Evolutionary conservation across 2,797 vertebrate genomes (phyloP), one percentile per base, ranked within the genome.

Genomic region (Pteropus rufus): DNA sequence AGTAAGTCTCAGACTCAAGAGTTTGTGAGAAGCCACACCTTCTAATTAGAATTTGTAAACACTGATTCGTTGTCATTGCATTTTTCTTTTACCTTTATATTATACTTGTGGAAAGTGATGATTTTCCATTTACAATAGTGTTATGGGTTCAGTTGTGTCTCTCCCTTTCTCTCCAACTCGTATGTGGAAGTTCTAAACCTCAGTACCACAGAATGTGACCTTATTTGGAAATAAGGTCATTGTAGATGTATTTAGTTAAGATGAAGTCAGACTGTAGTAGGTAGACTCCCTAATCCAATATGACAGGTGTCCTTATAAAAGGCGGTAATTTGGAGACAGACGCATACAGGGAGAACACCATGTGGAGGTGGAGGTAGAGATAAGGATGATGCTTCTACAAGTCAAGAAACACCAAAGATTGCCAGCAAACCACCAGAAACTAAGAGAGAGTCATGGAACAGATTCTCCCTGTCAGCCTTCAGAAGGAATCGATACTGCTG

Each of bases 41-140:
- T 91, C 36, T 77, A 5, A 39, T 58, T 67, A 34, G 36, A 82
- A 82, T 60, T 39, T 82, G 39, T 24, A 56, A 9, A 7, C 10
- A 26, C 18, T 31, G 23, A 39, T 54, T 11, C 36, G 23, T 8
- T 86, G 83, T 15, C 44, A 76, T 1, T 49, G 46, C 4, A 52
- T 81, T 88, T 94, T 94, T 89, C 72, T 89, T 89, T 86, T 69
- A 26, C n/a, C 9, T 44, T 92, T 24, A 46, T 15, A 41, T 92
- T 95, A 19, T 60, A 18, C 52, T 44, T 85, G 65, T 76, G 67
- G 24, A 70, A 86, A 90, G 21, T 81, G 54, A 89, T 60, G 10
- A 36, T 86, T 81, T 93, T 89, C 64, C 34, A 34, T 34, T 92
- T 65, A 54, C 21, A 70, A 16, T 16, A 44, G 3, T 16, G 4